These are phyloP conservation scores for Andricus quercusramuli DNA, from an alignment of 2,888 invertebrate species.

Conservation along the genomic window DNA sequence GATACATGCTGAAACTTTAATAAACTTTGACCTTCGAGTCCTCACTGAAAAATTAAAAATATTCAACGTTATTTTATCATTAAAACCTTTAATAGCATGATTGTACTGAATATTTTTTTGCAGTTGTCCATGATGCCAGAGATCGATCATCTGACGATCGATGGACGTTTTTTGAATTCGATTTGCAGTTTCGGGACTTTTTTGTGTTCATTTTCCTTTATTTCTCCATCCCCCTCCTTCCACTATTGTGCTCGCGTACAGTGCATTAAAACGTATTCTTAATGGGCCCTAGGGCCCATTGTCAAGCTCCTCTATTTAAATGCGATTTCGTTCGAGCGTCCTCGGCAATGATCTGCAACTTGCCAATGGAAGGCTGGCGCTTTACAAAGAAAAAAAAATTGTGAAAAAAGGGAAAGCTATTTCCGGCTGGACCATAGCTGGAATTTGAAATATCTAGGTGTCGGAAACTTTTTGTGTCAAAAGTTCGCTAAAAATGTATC, in stretches of 20 bases:
- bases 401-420: slow-evolving; percentile 5
- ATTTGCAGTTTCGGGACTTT: slow-evolving; percentile 19
- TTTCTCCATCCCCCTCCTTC: slow-evolving; percentile 13
- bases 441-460: neutral
- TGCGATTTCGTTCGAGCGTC: slow-evolving; percentile 15
- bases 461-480: neutral
- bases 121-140: neutral
- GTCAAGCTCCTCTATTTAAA: slow-evolving; percentile 24
- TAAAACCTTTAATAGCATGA: neutral
- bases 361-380: slow-evolving; percentile 9
- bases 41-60: neutral
- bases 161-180: slow-evolving; percentile 7
- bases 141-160: slow-evolving; percentile 3
- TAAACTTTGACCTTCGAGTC: no score
- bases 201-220: slow-evolving; percentile 29
- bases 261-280: slow-evolving; percentile 25
- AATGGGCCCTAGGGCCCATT: slow-evolving; percentile 20
- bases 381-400: neutral
- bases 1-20: no score
- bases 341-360: slow-evolving; percentile 31
- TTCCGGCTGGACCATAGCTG: slow-evolving; percentile 17
- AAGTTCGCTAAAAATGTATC: neutral
- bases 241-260: slow-evolving; percentile 7
- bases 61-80: neutral
- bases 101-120: neutral